Percentiles rank a stretch among this genome's conserved stretches.
These are phyloP conservation scores for Ciconia boyciana DNA, from an alignment of 2,113 vertebrate species.

Conservation along the genomic window DNA sequence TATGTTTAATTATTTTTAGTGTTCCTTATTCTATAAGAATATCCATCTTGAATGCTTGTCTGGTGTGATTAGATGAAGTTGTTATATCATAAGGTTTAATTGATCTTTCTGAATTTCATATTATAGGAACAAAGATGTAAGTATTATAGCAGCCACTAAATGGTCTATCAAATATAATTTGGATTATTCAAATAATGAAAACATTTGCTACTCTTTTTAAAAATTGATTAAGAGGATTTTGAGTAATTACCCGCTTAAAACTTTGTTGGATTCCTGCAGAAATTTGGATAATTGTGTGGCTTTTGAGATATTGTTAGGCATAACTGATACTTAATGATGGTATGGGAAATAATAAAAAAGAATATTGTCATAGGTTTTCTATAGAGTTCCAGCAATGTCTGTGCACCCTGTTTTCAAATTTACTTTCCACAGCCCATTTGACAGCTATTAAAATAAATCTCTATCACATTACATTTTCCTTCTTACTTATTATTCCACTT, in stretches of 20 bases:
- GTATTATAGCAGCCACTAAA: not conserved
- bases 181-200: not conserved
- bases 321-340: not conserved
- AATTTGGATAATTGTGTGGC: not conserved
- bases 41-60: not conserved
- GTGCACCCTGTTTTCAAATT: not conserved
- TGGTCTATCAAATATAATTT: not conserved
- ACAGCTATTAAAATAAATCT: not conserved
- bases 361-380: not conserved
- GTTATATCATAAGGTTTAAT: not conserved
- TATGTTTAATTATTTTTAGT: conserved; percentile 9
- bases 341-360: not conserved
- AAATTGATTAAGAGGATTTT: not conserved
- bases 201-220: not conserved
- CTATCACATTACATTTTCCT: not conserved
- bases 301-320: not conserved
- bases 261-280: not conserved
- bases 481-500: not conserved
- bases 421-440: not conserved
- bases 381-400: not conserved
- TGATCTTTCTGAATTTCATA: not conserved
- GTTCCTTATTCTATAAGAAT: not conserved
- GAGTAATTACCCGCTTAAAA: not conserved
- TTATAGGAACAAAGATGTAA: not conserved
- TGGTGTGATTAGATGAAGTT: not conserved